These are phyloP conservation scores for Orchestia grillus DNA, from an alignment of 1,140 invertebrate species.

Conservation along the genomic window DNA sequence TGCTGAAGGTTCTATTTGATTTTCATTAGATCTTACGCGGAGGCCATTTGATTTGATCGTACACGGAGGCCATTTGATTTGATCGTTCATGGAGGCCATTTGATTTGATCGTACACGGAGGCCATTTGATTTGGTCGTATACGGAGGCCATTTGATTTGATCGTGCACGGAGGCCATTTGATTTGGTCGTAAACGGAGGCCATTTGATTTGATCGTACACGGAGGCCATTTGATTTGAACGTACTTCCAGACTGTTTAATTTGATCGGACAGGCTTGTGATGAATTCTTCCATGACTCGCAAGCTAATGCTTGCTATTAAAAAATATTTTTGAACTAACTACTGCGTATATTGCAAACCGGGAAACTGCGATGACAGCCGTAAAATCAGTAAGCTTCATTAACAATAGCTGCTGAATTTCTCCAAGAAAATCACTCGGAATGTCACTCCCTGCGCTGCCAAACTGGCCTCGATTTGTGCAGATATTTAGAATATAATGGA, in stretches of 20 bases:
- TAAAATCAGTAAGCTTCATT: not conserved
- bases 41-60: not conserved
- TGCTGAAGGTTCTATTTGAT: not conserved
- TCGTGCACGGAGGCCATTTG: not conserved
- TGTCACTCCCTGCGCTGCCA: not conserved
- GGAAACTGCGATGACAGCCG: not conserved
- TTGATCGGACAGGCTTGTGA: not conserved
- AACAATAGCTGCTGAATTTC: not conserved
- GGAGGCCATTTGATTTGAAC: not conserved
- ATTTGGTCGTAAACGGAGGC: not conserved
- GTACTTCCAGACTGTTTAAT: not conserved
- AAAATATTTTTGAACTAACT: not conserved
- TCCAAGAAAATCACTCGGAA: not conserved
- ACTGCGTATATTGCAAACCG: not conserved
- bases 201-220: not conserved
- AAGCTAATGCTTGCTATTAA: not conserved
- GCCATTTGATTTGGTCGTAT: not conserved
- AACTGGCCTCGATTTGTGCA: not conserved
- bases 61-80: not conserved
- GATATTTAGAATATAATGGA: not conserved
- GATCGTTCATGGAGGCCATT: not conserved
- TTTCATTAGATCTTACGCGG: not conserved
- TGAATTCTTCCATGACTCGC: too few species aligned
- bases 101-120: not conserved
- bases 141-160: not conserved